Percentiles rank a stretch among this genome's conserved stretches.
Conservation (phyloP, 2,797 vertebrate species). For the Halcyon badia region DNA sequence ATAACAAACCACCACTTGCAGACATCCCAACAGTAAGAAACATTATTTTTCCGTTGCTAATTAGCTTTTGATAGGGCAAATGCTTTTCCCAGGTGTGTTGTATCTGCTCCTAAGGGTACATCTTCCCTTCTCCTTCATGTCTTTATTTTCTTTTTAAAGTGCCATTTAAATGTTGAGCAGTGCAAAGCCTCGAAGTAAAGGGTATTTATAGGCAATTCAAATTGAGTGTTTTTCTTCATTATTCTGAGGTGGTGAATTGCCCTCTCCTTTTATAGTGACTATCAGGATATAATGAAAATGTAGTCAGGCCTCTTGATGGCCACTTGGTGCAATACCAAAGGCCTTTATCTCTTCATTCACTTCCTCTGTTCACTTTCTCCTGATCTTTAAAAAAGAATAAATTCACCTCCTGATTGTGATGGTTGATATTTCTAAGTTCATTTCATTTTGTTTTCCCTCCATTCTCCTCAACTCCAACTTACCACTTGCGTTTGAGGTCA, state of each 20-base stretch:
- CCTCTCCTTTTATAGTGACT: background rate
- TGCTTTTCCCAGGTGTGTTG: background rate
- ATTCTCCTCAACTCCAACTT: background rate
- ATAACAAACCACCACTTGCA: background rate
- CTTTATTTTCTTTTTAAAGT: slow-evolving; percentile 49
- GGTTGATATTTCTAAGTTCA: slow-evolving; percentile 45
- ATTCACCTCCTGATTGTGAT: background rate
- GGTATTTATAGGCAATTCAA: slow-evolving; percentile 38
- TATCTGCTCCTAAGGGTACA: background rate
- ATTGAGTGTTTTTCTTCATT: background rate
- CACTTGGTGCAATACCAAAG: background rate
- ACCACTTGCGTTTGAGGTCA: slow-evolving; percentile 7
- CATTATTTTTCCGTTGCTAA: background rate
- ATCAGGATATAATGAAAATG: slow-evolving; percentile 24
- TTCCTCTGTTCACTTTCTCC: background rate
- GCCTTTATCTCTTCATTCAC: background rate
- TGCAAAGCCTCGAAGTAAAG: background rate
- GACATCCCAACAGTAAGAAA: background rate
- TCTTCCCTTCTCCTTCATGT: background rate
- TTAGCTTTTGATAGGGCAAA: slow-evolving; percentile 15
- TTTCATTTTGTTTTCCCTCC: slow-evolving; percentile 59
- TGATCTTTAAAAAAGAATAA: slow-evolving; percentile 24
- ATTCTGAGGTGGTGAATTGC: slow-evolving; percentile 6
- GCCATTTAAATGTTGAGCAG: slow-evolving; percentile 36
- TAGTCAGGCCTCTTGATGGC: slow-evolving; percentile 2